phyloP scores from a whole-genome alignment of 1,140 invertebrate genomes.

The Hylyphantes graminicola region DNA sequence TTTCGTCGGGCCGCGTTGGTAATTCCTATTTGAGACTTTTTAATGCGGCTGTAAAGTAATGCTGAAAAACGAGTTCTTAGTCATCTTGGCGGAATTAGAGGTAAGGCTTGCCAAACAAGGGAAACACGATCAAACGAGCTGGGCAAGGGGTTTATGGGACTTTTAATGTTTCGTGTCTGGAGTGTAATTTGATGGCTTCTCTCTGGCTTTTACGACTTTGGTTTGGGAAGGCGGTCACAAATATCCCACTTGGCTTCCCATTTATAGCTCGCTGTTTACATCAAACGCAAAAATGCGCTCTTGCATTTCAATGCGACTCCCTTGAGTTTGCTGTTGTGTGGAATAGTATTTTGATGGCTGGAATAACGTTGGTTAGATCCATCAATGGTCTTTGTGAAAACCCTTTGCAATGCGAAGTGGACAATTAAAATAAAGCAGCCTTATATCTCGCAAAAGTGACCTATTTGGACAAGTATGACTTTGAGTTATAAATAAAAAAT shows the following conservation, averaged over 20 bases:
- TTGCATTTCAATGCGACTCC: slow-evolving; percentile 49
- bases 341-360: slow-evolving; percentile 31
- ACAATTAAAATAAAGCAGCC: too few relatives aligned
- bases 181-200: slow-evolving; percentile 59
- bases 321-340: slow-evolving; percentile 15
- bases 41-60: slow-evolving; percentile 54
- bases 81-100: slow-evolving; percentile 44
- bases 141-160: slow-evolving; percentile 51
- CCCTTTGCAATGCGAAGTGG: too few relatives aligned
- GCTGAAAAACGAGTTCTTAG: slow-evolving; percentile 44
- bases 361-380: background rate
- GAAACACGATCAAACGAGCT: slow-evolving; percentile 55
- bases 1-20: slow-evolving; percentile 30
- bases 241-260: slow-evolving; percentile 20
- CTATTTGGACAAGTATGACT: too few relatives aligned
- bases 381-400: too few relatives aligned
- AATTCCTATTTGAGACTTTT: slow-evolving; percentile 54
- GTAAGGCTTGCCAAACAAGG: slow-evolving; percentile 49
- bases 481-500: too few relatives aligned
- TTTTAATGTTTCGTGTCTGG: slow-evolving; percentile 57
- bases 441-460: too few relatives aligned
- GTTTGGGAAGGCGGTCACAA: slow-evolving; percentile 48
- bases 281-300: slow-evolving; percentile 43
- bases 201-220: slow-evolving; percentile 44
- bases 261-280: slow-evolving; percentile 50